A percentile compares a stretch with the other conserved stretches of the same genome.
Conservation (phyloP, 2,888 invertebrate species). For the Nephrotoma appendiculata region DNA sequence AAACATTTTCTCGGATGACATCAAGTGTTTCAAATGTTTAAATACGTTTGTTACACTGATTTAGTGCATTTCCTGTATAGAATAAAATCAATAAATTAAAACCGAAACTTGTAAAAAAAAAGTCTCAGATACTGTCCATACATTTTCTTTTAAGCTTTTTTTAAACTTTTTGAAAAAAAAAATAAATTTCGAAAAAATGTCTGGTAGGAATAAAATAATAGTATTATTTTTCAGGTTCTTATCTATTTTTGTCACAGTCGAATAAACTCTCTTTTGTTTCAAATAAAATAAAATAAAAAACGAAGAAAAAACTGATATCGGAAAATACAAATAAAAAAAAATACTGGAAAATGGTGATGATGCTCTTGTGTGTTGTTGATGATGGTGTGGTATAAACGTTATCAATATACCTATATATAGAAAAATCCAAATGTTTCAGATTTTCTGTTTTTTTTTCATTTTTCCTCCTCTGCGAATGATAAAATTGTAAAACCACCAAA, state of each 20-base stretch:
- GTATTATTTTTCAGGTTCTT: slow-evolving; percentile 4
- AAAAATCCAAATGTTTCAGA: background rate
- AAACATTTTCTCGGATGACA: too few species aligned
- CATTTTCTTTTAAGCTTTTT: background rate
- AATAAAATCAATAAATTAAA: background rate
- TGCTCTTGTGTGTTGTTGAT: background rate
- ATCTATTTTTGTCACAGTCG: slow-evolving; percentile 5
- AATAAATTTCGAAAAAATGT: background rate
- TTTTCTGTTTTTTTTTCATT: too few species aligned
- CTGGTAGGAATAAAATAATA: background rate
- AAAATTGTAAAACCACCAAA: background rate
- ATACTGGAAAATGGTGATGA: background rate
- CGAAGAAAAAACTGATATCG: background rate
- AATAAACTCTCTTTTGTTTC: slow-evolving; percentile 5
- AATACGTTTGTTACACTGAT: too few species aligned
- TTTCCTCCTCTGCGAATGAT: background rate
- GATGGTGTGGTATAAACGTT: background rate
- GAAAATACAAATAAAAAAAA: background rate
- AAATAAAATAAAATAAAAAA: background rate
- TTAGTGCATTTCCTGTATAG: background rate
- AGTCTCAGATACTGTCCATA: background rate
- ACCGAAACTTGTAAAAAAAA: background rate
- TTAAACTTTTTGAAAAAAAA: background rate
- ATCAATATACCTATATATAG: background rate
- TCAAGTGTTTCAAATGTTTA: too few species aligned